A percentile compares a stretch with the other conserved stretches of the same genome.
These are phyloP conservation scores for Choreutis nemorana DNA, from an alignment of 2,888 invertebrate genomes.

Conservation along the genomic window DNA sequence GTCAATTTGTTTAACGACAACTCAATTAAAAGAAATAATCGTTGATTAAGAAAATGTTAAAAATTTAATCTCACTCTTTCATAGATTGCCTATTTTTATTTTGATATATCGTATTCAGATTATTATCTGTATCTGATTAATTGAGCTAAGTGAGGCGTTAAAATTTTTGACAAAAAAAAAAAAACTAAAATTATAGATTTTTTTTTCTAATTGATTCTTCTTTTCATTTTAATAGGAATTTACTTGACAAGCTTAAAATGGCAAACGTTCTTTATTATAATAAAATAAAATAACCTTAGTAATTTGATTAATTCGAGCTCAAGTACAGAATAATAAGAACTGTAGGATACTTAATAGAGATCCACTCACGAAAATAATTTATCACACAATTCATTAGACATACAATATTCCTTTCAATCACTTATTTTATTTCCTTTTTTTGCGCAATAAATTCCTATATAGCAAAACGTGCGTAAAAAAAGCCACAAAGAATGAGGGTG, in stretches of 20 bases:
- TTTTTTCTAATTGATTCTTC: background rate
- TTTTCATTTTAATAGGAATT: too few relatives aligned
- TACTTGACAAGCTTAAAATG: too few relatives aligned
- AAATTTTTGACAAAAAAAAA: background rate
- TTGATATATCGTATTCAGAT: too few relatives aligned
- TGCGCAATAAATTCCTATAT: too few relatives aligned
- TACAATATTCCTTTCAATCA: background rate
- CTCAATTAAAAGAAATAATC: slow-evolving; percentile 21
- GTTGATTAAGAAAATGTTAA: slow-evolving; percentile 24
- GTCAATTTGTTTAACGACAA: slow-evolving; percentile 24
- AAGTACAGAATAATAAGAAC: too few relatives aligned
- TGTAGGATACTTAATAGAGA: too few relatives aligned
- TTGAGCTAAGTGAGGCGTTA: background rate
- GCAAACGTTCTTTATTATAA: too few relatives aligned
- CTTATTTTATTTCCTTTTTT: background rate
- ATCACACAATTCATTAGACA: background rate
- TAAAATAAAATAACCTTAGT: too few relatives aligned
- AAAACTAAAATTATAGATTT: background rate
- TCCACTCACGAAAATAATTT: background rate
- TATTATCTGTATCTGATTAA: too few relatives aligned
- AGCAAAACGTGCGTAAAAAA: slow-evolving; percentile 25
- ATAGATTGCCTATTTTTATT: too few relatives aligned
- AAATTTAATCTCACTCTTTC: too few relatives aligned
- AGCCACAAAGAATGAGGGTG: slow-evolving; percentile 45
- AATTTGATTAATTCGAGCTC: too few relatives aligned